Evolutionary conservation across 2,888 invertebrate genomes (phyloP), one percentile per base, ranked within the genome.

Genomic region (Volucella bombylans): DNA sequence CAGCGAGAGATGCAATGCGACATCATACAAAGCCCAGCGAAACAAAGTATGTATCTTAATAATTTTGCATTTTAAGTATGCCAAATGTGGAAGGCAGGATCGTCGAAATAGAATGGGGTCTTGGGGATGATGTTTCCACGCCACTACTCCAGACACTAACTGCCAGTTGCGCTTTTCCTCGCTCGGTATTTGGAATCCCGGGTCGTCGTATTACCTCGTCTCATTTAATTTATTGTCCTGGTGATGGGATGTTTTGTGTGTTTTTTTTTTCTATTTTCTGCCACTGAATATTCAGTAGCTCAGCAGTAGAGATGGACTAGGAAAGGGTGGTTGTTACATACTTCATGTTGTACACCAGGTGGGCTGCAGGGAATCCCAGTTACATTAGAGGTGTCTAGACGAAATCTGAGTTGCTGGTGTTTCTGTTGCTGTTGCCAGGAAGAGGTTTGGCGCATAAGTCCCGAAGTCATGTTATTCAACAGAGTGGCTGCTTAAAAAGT

Each of bases 31-130:
- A 39, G 52, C 67, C 31, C 77, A 68, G 50, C 74, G 55, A 49
- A 54, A 62, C 62, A 68, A 68, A 54, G 77, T 62, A 77, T 77
- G 77, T 62, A 77, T 77, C 77, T 77, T 69, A 77, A 77, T 69
- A 77, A 62, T 45, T 68, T 62, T 62, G 54, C 68, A 77, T 77
- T 61, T 68, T 69, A 69, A 68, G 61, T 62, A 69, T 38, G 39
- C 54, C 61, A 77, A 77, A 68, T 68, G 31, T 31, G 68, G 45
- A 68, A 43, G 23, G 45, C 39, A 69, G 59, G 31, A 49, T 49
- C 4, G 3, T 23, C 18, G 3, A 23, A 23, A 23, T 23, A 2
- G 18, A 23, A 23, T 23, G 18, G 54, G 45, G 4, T 31, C 18
- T 23, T 23, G n/a, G 8, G n/a, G 68, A 18, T 54, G 67, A 14